Evolutionary conservation across 1,140 invertebrate species (phyloP).

Genomic region (Cephus cinctus): DNA sequence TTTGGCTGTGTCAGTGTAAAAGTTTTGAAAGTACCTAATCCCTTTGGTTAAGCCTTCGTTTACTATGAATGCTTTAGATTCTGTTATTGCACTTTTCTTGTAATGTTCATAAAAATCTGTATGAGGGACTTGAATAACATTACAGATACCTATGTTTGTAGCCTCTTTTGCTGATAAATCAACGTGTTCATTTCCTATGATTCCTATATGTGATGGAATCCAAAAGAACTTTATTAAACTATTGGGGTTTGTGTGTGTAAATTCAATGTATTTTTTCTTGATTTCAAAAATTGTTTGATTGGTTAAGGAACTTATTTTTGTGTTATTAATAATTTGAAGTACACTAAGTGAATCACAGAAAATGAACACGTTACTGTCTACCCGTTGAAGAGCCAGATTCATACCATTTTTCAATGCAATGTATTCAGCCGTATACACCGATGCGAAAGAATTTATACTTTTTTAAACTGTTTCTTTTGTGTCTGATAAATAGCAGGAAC

Average conservation of each 20-base stretch:
- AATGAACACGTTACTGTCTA: background rate
- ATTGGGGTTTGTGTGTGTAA: background rate
- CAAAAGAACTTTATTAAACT: constrained; percentile 3
- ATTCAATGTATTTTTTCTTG: background rate
- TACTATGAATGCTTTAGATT: background rate
- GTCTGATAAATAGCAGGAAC: background rate
- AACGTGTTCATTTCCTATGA: constrained; percentile 3
- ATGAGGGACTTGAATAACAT: constrained; percentile 1
- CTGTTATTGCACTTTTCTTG: background rate
- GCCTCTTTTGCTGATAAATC: constrained; percentile 1
- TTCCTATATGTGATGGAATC: constrained; percentile 4
- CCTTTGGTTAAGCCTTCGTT: background rate
- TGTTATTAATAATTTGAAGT: background rate
- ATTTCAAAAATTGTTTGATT: background rate
- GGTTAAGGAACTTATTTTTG: background rate
- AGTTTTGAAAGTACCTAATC: background rate
- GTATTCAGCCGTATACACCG: constrained; percentile 4
- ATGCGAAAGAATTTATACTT: background rate
- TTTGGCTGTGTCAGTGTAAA: background rate
- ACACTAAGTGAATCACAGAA: background rate
- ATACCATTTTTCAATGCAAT: background rate
- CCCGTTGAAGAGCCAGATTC: background rate
- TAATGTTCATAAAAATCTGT: background rate
- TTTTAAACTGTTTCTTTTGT: background rate
- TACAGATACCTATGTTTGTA: background rate